A percentile compares a stretch with the other conserved stretches of the same genome.
Conservation (phyloP, 2,113 vertebrate genomes). For the Malurus alboscapulatus region DNA sequence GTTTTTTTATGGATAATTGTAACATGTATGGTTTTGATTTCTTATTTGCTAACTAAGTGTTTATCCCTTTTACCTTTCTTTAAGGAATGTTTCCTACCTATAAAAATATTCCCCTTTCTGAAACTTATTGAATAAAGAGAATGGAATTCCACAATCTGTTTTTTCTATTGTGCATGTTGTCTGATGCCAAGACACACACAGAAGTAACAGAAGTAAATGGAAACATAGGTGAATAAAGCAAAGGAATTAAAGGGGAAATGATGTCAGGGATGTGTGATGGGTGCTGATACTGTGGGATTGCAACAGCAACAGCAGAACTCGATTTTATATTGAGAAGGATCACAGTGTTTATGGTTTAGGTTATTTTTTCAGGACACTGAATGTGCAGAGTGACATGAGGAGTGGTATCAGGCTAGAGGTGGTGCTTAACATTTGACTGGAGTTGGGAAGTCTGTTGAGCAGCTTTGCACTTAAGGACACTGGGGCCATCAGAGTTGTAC, state of each 20-base stretch:
- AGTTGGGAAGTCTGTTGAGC: neutral
- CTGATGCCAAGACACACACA: neutral
- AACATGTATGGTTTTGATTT: neutral
- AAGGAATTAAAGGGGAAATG: neutral
- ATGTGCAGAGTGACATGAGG: neutral
- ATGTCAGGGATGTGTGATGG: accelerated
- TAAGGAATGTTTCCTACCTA: neutral
- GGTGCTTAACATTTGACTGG: neutral
- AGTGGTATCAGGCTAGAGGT: neutral
- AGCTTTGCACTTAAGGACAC: neutral
- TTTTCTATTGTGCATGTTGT: neutral
- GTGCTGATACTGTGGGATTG: neutral
- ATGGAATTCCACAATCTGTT: neutral
- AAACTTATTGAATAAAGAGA: neutral
- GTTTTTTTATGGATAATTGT: neutral
- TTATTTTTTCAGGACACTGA: neutral
- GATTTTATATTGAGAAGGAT: neutral
- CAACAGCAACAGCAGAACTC: neutral
- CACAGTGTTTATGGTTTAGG: neutral
- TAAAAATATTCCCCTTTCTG: neutral
- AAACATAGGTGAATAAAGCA: neutral
- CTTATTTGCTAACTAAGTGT: neutral
- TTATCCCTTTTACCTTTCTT: neutral
- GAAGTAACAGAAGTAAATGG: neutral
- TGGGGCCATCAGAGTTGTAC: neutral